Conservation (phyloP, 2,888 invertebrate genomes). For the Mythimna lalbum region DNA sequence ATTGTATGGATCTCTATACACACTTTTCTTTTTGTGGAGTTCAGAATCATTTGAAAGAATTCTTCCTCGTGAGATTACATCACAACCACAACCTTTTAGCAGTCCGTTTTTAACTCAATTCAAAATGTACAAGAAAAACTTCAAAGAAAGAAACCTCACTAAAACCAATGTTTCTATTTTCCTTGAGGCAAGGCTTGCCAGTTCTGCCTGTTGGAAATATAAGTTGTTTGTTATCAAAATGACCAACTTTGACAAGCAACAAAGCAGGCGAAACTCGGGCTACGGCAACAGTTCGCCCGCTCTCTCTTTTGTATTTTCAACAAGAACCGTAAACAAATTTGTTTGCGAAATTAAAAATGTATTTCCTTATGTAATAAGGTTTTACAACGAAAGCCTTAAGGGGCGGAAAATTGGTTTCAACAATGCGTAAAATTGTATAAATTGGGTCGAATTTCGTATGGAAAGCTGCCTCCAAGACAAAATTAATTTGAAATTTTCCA, state of each 20-base stretch:
- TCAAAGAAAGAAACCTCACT: conserved; percentile 15
- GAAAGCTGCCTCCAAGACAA: conserved; percentile 5
- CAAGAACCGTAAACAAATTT: conserved; percentile 27
- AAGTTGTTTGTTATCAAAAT: conserved; percentile 31
- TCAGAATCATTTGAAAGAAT: conserved; percentile 5
- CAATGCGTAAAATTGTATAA: conserved; percentile 15
- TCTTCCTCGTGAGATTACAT: background rate
- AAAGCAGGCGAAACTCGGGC: conserved; percentile 22
- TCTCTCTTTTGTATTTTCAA: conserved; percentile 21
- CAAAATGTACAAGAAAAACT: conserved; percentile 1
- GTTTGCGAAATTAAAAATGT: conserved; percentile 39
- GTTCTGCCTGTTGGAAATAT: conserved; percentile 23
- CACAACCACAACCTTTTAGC: background rate
- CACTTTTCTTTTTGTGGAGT: background rate
- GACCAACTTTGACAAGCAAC: conserved; percentile 27
- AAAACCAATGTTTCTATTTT: conserved; percentile 7
- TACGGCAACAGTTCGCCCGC: conserved; percentile 22
- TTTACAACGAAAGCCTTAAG: conserved; percentile 13
- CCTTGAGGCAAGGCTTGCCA: conserved; percentile 5
- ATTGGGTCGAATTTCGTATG: conserved; percentile 13
- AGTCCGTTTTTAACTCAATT: background rate
- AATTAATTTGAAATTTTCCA: conserved; percentile 10
- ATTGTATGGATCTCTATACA: background rate
- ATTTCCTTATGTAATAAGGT: conserved; percentile 23
- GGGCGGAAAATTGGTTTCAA: conserved; percentile 9